Base-by-base conservation (phyloP, 2,797 vertebrate genomes). In the Artibeus lituratus region DNA sequence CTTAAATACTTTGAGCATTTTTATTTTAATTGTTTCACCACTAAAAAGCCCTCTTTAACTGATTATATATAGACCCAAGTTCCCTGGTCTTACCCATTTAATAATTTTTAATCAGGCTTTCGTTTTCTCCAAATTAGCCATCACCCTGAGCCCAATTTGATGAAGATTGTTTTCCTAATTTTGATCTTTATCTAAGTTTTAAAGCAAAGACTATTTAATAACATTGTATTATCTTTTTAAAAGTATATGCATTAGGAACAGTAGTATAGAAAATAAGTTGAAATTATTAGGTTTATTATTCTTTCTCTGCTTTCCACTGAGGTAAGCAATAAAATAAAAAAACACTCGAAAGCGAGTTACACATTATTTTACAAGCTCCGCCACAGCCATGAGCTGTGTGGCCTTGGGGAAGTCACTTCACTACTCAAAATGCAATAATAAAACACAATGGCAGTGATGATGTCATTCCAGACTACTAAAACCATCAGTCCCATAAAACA, bases 81-180 rank as follows among this genome's bases (percentile, higher is more conserved):
- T 8, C 59, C 4, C 37, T 49, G 26, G 57, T 93, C 95, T 94
- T 57, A 83, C 15, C 87, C 19, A 70, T 67, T 89, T 62, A 91
- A 81, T 81, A 91, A 44, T 87, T 96, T 4, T 73, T 87, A 69
- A 92, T 51, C 14, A 69, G 26, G 70, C 1, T 10, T 92, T 74
- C 84, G 81, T 74, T 93, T 94, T 87, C 18, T 83, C 69, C 76
- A 94, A 73, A 78, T 76, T 69, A 89, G 39, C 15, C 21, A 67
- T 70, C 12, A 92, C 87, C 24, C 42, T 37, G 19, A 67, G 1
- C 12, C 15, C 80, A 83, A 4, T 62, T 77, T 72, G 35, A 85
- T 90, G 24, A 95, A 87, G 86, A 72, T 83, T 55, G 78, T 88
- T 93, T 93, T 67, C 57, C 39, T 92, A 94, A 83, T 85, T 94